Evolutionary conservation across 2,888 invertebrate species (phyloP), one percentile per base, ranked within the genome.

Genomic region (Orgyia antiqua): DNA sequence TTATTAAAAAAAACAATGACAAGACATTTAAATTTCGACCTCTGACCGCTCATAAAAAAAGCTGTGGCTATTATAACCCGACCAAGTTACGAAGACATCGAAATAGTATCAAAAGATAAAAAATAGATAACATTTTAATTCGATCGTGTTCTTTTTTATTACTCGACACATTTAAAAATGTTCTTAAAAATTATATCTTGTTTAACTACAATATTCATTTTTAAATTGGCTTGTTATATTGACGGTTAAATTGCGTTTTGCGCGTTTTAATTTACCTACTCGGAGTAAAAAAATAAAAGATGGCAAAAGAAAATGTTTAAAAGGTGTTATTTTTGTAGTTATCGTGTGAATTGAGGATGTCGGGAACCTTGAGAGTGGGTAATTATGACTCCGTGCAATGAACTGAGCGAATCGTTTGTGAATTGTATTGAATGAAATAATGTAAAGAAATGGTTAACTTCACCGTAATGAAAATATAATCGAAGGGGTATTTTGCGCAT

Each of bases 1-100:
- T 20, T 27, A 26, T 27, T 15, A n/a, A 15, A 26, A 29, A 29
- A 29, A 29, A 20, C 13, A 20, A 28, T 13, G 20, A 20, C 20
- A 20, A 11, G 15, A 26, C 13, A 26, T 9, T 15, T 10, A 7
- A 26, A 15, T 9, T 10, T 26, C 13, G 17, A 23, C 23, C 23
- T 23, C 23, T 23, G 23, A 23, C 23, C 23, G 9, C 10, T 4
- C 10, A 23, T 4, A 6, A 23, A 23, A 23, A 23, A 23, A 23
- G 11, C 10, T 10, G 10, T 11, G 23, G 11, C 10, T n/a, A 21
- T 4, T 9, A n/a, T 23, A 23, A 27, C 10, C 25, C 17, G 21
- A 18, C 12, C 3, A 11, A 33, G 13, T 28, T 12, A n/a, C 2
- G 23, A 24, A 28, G 11, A 10, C 13, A 19, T 7, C 24, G 12